phyloP scores from a whole-genome alignment of 2,797 vertebrate genomes.

The Urophycis tenuis region DNA sequence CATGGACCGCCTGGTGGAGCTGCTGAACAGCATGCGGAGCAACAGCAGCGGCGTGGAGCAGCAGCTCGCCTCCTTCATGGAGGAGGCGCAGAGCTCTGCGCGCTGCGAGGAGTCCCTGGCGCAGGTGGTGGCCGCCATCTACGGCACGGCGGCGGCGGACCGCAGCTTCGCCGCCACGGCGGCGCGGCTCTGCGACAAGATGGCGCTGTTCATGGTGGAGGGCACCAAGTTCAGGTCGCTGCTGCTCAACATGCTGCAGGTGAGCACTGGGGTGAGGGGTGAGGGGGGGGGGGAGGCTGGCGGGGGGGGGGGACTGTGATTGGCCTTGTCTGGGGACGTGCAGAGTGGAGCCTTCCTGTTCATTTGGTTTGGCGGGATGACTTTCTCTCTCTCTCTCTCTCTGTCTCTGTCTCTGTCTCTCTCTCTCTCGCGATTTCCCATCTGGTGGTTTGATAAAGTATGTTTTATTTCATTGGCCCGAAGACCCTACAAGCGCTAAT shows the following conservation, averaged over 20 bases:
- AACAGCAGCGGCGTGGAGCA: slow-evolving; percentile 89
- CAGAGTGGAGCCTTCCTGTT: neutral
- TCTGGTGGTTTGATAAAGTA: neutral
- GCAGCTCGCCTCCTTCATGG: slow-evolving; percentile 92
- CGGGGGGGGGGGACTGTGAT: neutral
- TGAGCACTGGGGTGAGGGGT: slow-evolving; percentile 49
- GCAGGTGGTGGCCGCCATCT: slow-evolving; percentile 89
- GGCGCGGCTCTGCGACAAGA: slow-evolving; percentile 92
- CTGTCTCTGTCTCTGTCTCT: too few species aligned
- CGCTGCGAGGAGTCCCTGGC: slow-evolving; percentile 87
- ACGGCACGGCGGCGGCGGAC: slow-evolving; percentile 86
- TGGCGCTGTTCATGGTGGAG: slow-evolving; percentile 97
- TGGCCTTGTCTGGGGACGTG: neutral
- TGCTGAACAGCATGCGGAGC: slow-evolving; percentile 94
- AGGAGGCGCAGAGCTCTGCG: slow-evolving; percentile 90
- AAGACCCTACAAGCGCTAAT: neutral
- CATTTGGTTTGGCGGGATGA: neutral
- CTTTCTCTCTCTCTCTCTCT: too few species aligned
- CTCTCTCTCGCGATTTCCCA: neutral
- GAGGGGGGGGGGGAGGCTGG: neutral
- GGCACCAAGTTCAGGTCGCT: slow-evolving; percentile 96
- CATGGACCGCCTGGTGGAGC: slow-evolving; percentile 91
- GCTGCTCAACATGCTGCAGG: slow-evolving; percentile 96
- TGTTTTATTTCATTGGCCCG: neutral
- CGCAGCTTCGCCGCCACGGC: slow-evolving; percentile 92